Conservation (phyloP, 2,888 invertebrate species). For the Dastarcus helophoroides region DNA sequence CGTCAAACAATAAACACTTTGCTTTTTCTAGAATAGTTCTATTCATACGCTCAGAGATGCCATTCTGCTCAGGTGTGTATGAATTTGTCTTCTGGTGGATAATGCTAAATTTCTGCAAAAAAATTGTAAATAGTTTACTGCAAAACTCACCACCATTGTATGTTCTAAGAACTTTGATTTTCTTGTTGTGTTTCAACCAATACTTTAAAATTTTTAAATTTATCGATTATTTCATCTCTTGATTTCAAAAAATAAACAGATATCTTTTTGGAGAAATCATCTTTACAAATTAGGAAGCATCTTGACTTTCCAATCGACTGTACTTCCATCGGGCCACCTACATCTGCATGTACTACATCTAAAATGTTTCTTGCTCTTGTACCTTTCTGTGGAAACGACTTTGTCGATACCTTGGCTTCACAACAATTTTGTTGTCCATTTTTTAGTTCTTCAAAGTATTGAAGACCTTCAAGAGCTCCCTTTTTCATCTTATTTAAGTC, state of each 20-base stretch:
- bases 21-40: conserved; percentile 19
- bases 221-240: too few species aligned
- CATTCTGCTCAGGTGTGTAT: conserved; percentile 17
- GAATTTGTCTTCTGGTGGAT: conserved; percentile 13
- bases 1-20: conserved; percentile 20
- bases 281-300: conserved; percentile 8
- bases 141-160: conserved; percentile 20
- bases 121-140: conserved; percentile 13
- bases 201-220: too few species aligned
- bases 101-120: conserved; percentile 13
- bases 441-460: too few species aligned
- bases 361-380: too few species aligned
- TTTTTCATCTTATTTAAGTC: too few species aligned
- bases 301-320: conserved; percentile 22
- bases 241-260: conserved; percentile 20
- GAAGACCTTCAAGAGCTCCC: neutral
- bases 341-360: too few species aligned
- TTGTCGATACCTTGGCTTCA: too few species aligned
- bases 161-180: conserved; percentile 19
- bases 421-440: too few species aligned
- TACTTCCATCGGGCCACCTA: conserved; percentile 29
- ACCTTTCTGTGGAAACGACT: too few species aligned
- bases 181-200: conserved; percentile 15
- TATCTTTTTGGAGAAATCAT: conserved; percentile 14
- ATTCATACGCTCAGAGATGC: conserved; percentile 19